These are phyloP conservation scores for Argentina silus DNA, from an alignment of 2,797 vertebrate species.

Conservation along the genomic window DNA sequence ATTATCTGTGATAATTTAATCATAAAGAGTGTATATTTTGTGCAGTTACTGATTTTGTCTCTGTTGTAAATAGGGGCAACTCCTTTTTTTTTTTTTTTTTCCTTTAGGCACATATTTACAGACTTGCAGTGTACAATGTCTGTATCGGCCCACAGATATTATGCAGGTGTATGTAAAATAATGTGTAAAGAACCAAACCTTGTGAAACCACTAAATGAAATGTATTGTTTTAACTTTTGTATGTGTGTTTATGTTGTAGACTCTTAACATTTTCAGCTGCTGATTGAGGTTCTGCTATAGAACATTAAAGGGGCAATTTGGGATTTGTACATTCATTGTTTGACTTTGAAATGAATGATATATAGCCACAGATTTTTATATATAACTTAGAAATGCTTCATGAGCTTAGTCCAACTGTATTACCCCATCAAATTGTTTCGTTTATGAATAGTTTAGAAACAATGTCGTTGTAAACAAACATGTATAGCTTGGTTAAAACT, in stretches of 20 bases:
- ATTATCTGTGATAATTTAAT: constrained; percentile 14
- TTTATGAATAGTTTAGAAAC: too few relatives aligned
- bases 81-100: constrained; percentile 1
- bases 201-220: constrained; percentile 13
- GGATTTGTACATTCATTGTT: too few relatives aligned
- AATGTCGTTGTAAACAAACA: too few relatives aligned
- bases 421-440: too few relatives aligned
- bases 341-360: too few relatives aligned
- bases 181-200: constrained; percentile 30
- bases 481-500: too few relatives aligned
- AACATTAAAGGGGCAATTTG: too few relatives aligned
- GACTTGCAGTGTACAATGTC: constrained; percentile 3
- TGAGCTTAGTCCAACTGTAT: too few relatives aligned
- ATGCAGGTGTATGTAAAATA: constrained; percentile 18
- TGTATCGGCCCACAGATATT: constrained; percentile 13
- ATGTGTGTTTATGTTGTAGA: not conserved
- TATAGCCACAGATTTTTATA: too few relatives aligned
- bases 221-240: constrained; percentile 23
- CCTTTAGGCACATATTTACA: not conserved
- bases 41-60: constrained; percentile 23
- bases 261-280: not conserved
- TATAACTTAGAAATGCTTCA: too few relatives aligned
- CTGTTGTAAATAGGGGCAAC: not conserved
- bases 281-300: not conserved
- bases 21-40: constrained; percentile 24